These are phyloP conservation scores for Penelope pileata DNA, from an alignment of 2,113 vertebrate genomes.

Conservation along the genomic window DNA sequence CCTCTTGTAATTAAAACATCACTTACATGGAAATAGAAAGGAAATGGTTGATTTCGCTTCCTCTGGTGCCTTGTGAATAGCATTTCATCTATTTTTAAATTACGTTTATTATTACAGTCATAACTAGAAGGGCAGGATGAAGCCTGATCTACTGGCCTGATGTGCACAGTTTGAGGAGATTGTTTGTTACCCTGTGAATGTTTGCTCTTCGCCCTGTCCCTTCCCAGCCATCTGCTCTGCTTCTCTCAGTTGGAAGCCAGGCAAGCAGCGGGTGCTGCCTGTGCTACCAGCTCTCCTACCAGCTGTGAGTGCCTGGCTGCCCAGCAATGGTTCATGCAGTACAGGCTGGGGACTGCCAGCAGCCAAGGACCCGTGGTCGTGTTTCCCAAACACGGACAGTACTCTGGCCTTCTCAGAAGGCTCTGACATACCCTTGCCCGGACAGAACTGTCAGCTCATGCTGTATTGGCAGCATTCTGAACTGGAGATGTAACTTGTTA, in stretches of 20 bases:
- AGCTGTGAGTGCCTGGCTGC: not conserved
- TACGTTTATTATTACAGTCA: not conserved
- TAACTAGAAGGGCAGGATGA: not conserved
- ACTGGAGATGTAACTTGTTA: not conserved
- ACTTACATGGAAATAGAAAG: not conserved
- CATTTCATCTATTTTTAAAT: not conserved
- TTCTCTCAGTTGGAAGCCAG: not conserved
- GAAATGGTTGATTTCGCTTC: not conserved
- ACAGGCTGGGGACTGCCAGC: not conserved
- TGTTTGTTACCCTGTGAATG: not conserved
- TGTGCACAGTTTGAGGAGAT: not conserved
- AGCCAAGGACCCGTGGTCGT: not conserved
- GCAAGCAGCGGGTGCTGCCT: not conserved
- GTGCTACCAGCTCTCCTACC: not conserved
- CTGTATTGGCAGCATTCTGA: not conserved
- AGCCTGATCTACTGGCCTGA: not conserved
- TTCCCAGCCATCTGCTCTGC: slow-evolving; percentile 11
- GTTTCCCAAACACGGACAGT: fast-evolving
- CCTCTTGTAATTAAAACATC: not conserved
- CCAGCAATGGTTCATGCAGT: not conserved
- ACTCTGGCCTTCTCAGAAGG: not conserved
- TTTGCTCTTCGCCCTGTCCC: not conserved
- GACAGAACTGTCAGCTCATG: not conserved
- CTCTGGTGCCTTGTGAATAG: not conserved
- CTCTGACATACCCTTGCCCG: not conserved